A percentile compares a stretch with the other conserved stretches of the same genome.
Conservation (phyloP, 2,888 invertebrate genomes). For the Bugulina stolonifera region DNA sequence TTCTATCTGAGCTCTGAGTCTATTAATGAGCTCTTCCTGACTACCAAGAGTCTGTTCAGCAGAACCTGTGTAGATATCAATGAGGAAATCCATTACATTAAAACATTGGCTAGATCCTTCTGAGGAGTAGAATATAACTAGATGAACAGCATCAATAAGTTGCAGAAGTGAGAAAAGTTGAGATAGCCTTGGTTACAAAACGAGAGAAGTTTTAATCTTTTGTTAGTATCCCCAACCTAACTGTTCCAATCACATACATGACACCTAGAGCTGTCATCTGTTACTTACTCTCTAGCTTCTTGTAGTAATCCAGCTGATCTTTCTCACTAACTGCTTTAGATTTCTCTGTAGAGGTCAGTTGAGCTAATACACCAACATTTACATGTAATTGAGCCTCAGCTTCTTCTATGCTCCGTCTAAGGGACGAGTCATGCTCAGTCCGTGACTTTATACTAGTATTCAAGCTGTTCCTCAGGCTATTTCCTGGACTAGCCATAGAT, state of each 20-base stretch:
- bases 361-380: neutral
- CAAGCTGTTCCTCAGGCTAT: slow-evolving; percentile 8
- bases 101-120: neutral
- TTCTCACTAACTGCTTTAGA: neutral
- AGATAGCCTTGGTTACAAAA: too few relatives aligned
- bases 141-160: too few relatives aligned
- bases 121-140: too few relatives aligned
- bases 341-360: neutral
- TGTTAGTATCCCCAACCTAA: too few relatives aligned
- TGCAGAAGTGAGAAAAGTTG: too few relatives aligned
- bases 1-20: slow-evolving; percentile 27
- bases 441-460: neutral
- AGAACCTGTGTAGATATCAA: slow-evolving; percentile 25
- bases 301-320: slow-evolving; percentile 2
- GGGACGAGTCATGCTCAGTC: neutral
- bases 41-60: slow-evolving; percentile 29
- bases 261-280: too few relatives aligned
- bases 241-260: too few relatives aligned
- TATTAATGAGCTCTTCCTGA: slow-evolving; percentile 28
- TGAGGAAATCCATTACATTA: neutral
- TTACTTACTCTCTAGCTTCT: slow-evolving; percentile 7
- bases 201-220: too few relatives aligned
- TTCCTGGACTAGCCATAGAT: neutral
- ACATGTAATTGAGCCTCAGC: neutral
- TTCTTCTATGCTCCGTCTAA: neutral